Evolutionary conservation across 2,888 invertebrate genomes (phyloP), one percentile per base, ranked within the genome.

Genomic region (Palloptera scutellata): DNA sequence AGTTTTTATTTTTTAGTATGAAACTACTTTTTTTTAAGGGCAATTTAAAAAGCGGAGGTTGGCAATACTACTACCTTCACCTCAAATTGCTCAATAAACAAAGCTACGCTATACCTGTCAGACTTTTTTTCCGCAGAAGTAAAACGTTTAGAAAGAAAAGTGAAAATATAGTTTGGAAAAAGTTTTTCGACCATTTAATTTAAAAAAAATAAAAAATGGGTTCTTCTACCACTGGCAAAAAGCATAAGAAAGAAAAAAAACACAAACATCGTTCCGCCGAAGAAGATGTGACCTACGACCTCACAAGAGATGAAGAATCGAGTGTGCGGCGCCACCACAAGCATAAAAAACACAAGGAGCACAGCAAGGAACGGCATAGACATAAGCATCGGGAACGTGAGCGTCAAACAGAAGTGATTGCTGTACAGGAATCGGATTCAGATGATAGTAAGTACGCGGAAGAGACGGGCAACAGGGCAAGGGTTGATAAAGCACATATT

Each of bases 191-290:
- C 45, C 42, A 30, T 61, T 54, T 13, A 1, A 68, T 48, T 41
- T 58, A 13, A 61, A 19, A 54, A 65, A 53, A 30, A 10, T 3
- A 43, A n/a, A 77, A 71, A 74, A 85, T 85, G 85, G 85, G 85
- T 43, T 84, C 83, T 9, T 80, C 81, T 3, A 80, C 85, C 2
- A 78, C 78, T n/a, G 79, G 79, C 2, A 85, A 85, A 73, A 85
- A 85, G 65, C 83, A 84, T 66, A 84, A 85, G 66, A 83, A 82
- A 66, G 85, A 85, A 10, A 83, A 81, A 42, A 84, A 84, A 60
- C 79, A 80, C 64, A 82, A 81, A 60, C 79, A 80, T 67, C 64
- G 53, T 57, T 61, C 73, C 13, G 75, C 75, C 66, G 82, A 78
- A 58, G 69, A 61, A n/a, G 71, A 68, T 17, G 71, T 68, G 19